Evolutionary conservation across 2,113 vertebrate species (phyloP).

Genomic region (Genyomyrus donnyi): DNA sequence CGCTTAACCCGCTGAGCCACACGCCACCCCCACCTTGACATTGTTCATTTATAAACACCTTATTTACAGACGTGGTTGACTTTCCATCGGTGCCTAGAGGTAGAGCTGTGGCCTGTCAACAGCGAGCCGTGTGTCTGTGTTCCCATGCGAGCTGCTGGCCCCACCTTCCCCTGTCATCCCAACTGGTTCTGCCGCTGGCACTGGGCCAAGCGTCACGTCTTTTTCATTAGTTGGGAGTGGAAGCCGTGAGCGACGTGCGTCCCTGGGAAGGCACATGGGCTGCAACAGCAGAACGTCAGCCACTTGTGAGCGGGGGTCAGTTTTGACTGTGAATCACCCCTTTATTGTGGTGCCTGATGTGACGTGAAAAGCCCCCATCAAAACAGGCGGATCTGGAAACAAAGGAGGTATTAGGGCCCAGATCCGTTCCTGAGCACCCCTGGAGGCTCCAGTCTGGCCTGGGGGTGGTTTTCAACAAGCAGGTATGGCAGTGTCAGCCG

Average conservation of each 20-base stretch:
- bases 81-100: background rate
- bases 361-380: background rate
- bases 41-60: background rate
- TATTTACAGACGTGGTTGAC: background rate
- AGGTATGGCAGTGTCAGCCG: background rate
- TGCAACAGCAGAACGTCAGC: background rate
- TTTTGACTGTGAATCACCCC: background rate
- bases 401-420: background rate
- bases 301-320: background rate
- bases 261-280: background rate
- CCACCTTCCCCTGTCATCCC: background rate
- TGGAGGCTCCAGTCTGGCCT: too few species aligned
- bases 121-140: background rate
- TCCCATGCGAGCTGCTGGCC: background rate
- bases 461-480: background rate
- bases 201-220: background rate
- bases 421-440: background rate
- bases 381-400: conserved; percentile 7
- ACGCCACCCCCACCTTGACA: background rate
- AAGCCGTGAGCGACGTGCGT: background rate
- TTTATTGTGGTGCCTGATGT: background rate
- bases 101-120: background rate
- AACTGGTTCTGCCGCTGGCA: background rate
- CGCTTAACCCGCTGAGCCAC: background rate
- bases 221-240: background rate